Percentiles rank a stretch among this genome's conserved stretches.
Evolutionary conservation across 2,113 vertebrate genomes (phyloP).

Genomic region (Sardina pilchardus): DNA sequence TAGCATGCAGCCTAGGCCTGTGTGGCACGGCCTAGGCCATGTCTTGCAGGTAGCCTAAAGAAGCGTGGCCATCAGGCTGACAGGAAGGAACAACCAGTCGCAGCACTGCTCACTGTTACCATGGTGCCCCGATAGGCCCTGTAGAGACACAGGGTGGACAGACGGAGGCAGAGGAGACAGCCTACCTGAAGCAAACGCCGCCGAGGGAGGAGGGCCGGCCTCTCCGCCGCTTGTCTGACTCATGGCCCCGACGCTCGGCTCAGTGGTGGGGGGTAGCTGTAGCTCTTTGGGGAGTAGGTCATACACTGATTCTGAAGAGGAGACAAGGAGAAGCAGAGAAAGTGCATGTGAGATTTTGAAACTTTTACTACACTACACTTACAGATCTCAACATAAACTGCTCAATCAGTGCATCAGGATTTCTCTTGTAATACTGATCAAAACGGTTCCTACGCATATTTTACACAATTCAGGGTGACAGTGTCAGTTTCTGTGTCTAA

Average conservation of each 20-base stretch:
- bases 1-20: background rate
- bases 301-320: conserved; percentile 88
- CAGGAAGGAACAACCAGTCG: conserved; percentile 58
- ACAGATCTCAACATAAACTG: no score
- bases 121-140: background rate
- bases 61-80: conserved; percentile 34
- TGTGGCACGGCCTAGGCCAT: background rate
- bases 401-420: background rate
- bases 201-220: conserved; percentile 86
- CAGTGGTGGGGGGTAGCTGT: conserved; percentile 84
- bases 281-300: conserved; percentile 95
- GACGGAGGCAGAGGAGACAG: conserved; percentile 77
- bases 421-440: background rate
- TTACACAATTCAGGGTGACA: background rate
- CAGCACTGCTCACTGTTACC: conserved; percentile 78
- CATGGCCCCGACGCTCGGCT: conserved; percentile 86
- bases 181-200: conserved; percentile 91
- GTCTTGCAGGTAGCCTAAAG: conserved; percentile 49
- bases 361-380: no score
- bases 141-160: conserved; percentile 63
- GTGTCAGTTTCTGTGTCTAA: background rate
- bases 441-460: background rate
- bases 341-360: background rate
- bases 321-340: conserved; percentile 19
- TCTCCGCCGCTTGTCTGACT: conserved; percentile 97